These are phyloP conservation scores for Flexamia atlantica DNA, from an alignment of 2,888 invertebrate species.

Conservation along the genomic window DNA sequence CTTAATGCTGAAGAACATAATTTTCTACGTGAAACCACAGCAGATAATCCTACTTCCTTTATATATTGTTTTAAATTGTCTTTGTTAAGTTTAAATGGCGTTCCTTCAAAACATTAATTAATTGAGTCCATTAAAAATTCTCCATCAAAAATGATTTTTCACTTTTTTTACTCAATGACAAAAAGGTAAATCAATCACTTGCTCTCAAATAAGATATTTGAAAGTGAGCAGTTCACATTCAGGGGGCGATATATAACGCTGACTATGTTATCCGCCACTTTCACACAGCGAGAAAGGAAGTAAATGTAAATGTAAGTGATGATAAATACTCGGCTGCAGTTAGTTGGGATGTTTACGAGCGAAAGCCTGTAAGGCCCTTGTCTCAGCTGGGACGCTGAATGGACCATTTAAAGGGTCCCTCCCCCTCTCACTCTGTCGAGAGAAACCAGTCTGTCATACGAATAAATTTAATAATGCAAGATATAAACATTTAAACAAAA, in stretches of 20 bases:
- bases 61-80: no score
- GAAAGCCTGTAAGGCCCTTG: background rate
- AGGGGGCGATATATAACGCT: background rate
- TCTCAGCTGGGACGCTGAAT: constrained; percentile 31
- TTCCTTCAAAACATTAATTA: no score
- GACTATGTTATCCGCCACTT: background rate
- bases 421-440: background rate
- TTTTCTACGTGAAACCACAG: no score
- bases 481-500: background rate
- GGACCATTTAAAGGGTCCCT: constrained; percentile 20
- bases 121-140: no score
- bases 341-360: constrained; percentile 8
- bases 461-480: background rate
- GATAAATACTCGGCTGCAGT: constrained; percentile 32
- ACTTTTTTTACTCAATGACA: no score
- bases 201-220: no score
- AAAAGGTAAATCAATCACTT: no score
- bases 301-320: constrained; percentile 29
- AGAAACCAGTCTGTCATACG: constrained; percentile 1
- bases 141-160: no score
- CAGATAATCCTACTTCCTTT: no score
- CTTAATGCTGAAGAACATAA: no score
- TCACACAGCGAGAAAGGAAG: background rate
- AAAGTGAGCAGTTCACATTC: no score
- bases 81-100: no score